phyloP scores from a whole-genome alignment of 2,888 invertebrate genomes.

The Drosophila niveifrons region DNA sequence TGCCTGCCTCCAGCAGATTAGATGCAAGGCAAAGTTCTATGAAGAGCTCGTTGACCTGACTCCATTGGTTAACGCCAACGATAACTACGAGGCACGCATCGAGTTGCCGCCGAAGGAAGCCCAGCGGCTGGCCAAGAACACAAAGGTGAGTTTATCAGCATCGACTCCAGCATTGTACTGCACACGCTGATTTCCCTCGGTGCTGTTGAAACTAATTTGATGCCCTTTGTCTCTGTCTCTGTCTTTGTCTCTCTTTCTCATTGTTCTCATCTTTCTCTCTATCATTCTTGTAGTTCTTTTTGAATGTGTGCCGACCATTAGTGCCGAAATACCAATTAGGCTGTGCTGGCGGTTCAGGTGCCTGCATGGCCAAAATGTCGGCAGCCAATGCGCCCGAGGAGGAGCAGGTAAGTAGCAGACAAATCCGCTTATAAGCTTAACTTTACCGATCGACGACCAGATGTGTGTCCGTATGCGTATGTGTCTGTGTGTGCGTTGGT shows the following conservation, averaged over 20 bases:
- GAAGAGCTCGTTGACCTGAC: slow-evolving; percentile 83
- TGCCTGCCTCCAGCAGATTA: slow-evolving; percentile 84
- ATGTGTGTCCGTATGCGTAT: slow-evolving; percentile 23
- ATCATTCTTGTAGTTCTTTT: slow-evolving; percentile 78
- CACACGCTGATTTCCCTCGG: slow-evolving; percentile 61
- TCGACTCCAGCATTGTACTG: neutral
- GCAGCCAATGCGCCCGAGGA: slow-evolving; percentile 80
- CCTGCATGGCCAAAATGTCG: slow-evolving; percentile 83
- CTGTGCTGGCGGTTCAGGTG: slow-evolving; percentile 84
- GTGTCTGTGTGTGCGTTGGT: neutral
- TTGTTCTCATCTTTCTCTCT: slow-evolving; percentile 41
- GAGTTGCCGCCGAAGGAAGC: slow-evolving; percentile 72
- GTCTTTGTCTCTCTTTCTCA: slow-evolving; percentile 29
- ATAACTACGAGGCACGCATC: slow-evolving; percentile 84
- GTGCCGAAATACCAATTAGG: slow-evolving; percentile 84
- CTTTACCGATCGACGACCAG: slow-evolving; percentile 27
- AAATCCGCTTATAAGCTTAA: slow-evolving; percentile 70
- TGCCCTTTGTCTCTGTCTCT: neutral
- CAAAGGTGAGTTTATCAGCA: slow-evolving; percentile 74
- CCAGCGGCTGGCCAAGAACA: slow-evolving; percentile 76
- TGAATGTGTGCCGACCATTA: slow-evolving; percentile 85
- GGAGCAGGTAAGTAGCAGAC: slow-evolving; percentile 82
- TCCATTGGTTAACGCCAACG: slow-evolving; percentile 83
- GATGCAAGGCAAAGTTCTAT: slow-evolving; percentile 79
- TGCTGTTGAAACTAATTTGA: slow-evolving; percentile 4